A percentile compares a stretch with the other conserved stretches of the same genome.
These are phyloP conservation scores for Peromyscus polionotus DNA, from an alignment of 2,113 vertebrate species.

Conservation along the genomic window DNA sequence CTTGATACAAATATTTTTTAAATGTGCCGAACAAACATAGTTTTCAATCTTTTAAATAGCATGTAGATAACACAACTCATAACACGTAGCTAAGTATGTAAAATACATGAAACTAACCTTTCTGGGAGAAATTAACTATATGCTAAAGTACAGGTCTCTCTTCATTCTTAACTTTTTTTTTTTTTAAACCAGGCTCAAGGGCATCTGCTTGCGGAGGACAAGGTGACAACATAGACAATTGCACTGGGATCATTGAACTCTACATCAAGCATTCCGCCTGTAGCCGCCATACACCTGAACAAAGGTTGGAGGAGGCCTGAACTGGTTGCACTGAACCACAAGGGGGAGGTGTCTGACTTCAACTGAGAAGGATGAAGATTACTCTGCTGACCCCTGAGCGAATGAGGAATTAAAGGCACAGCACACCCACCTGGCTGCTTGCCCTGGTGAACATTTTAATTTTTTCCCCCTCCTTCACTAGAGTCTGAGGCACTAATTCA, in stretches of 20 bases:
- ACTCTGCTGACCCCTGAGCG: slow-evolving; percentile 65
- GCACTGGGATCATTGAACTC: background rate
- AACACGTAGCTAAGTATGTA: background rate
- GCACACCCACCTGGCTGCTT: slow-evolving; percentile 67
- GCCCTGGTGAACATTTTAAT: slow-evolving; percentile 61
- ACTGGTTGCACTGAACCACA: background rate
- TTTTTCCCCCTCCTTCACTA: slow-evolving; percentile 35
- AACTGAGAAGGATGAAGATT: slow-evolving; percentile 56
- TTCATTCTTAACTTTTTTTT: background rate
- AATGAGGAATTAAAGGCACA: slow-evolving; percentile 58
- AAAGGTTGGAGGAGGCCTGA: background rate
- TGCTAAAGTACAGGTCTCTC: background rate
- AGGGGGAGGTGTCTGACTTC: slow-evolving; percentile 78
- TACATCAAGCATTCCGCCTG: background rate
- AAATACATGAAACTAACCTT: background rate
- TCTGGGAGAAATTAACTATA: background rate
- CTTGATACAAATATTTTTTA: background rate
- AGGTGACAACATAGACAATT: too few relatives aligned
- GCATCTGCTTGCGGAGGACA: background rate
- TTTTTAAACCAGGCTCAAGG: background rate
- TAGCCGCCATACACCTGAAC: background rate
- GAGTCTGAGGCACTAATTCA: slow-evolving; percentile 74
- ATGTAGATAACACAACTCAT: too few relatives aligned
- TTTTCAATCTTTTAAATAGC: background rate
- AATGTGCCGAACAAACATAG: background rate